phyloP scores from a whole-genome alignment of 2,797 vertebrate species.

The Salarias fasciatus region DNA sequence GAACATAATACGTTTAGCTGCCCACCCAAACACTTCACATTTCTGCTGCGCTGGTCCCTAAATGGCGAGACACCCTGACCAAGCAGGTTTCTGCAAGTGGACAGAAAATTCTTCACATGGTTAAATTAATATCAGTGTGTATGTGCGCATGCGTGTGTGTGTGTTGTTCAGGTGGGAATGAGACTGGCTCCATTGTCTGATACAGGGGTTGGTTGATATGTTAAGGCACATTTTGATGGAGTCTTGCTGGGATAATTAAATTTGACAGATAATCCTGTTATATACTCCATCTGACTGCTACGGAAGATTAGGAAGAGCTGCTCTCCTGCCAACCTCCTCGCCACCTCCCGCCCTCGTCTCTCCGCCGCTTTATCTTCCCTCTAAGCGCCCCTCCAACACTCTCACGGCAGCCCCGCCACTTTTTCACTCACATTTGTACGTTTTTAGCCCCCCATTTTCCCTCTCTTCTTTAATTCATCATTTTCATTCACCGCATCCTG shows the following conservation, averaged over 20 bases:
- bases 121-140: slow-evolving; percentile 56
- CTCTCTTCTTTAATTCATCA: slow-evolving; percentile 70
- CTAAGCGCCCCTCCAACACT: slow-evolving; percentile 55
- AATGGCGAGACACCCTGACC: slow-evolving; percentile 66
- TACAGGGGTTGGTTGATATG: slow-evolving; percentile 57
- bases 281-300: slow-evolving; percentile 73
- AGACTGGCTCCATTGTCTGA: slow-evolving; percentile 63
- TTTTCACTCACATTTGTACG: slow-evolving; percentile 43
- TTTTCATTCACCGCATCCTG: slow-evolving; percentile 59
- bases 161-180: slow-evolving; percentile 46
- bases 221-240: slow-evolving; percentile 74
- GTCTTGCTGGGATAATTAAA: slow-evolving; percentile 74
- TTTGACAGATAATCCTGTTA: slow-evolving; percentile 81
- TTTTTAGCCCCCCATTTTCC: slow-evolving; percentile 57
- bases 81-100: slow-evolving; percentile 63
- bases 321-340: slow-evolving; percentile 66
- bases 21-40: slow-evolving; percentile 74
- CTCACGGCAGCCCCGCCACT: slow-evolving; percentile 45
- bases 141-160: slow-evolving; percentile 1
- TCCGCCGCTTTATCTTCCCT: slow-evolving; percentile 59
- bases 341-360: slow-evolving; percentile 39
- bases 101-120: slow-evolving; percentile 58
- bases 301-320: slow-evolving; percentile 70
- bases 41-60: slow-evolving; percentile 68
- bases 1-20: slow-evolving; percentile 71